These are phyloP conservation scores for Stigmatopora argus DNA, from an alignment of 2,113 vertebrate genomes.

Conservation along the genomic window DNA sequence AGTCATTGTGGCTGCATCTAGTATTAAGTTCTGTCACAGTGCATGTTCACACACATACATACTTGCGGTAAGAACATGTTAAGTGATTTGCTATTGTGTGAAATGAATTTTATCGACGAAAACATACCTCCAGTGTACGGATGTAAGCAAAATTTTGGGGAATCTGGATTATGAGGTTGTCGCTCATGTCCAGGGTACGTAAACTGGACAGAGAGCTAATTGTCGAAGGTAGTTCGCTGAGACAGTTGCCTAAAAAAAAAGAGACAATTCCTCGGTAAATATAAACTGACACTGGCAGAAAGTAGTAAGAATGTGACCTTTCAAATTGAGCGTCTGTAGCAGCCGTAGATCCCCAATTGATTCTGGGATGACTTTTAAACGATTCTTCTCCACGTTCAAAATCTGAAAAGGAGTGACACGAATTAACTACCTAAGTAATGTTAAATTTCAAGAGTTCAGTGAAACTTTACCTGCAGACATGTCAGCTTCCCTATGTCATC, in stretches of 20 bases:
- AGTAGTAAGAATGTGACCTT: conserved; percentile 70
- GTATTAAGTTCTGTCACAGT: conserved; percentile 73
- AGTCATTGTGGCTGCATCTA: conserved; percentile 77
- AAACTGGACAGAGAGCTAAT: conserved; percentile 77
- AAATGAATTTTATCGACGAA: neutral
- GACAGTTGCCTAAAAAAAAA: conserved; percentile 73
- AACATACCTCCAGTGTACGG: conserved; percentile 79
- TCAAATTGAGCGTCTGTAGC: conserved; percentile 86
- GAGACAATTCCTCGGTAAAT: neutral
- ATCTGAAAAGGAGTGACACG: conserved; percentile 67
- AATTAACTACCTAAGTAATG: neutral
- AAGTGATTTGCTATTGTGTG: neutral
- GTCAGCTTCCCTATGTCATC: conserved; percentile 80
- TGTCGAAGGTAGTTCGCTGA: conserved; percentile 72
- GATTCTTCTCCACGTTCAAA: conserved; percentile 86
- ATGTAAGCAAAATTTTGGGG: conserved; percentile 74
- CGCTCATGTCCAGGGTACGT: conserved; percentile 78
- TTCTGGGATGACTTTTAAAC: conserved; percentile 77
- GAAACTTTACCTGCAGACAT: conserved; percentile 56
- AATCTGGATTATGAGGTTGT: conserved; percentile 75
- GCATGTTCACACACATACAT: conserved; percentile 18
- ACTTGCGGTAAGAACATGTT: neutral
- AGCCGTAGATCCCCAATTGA: conserved; percentile 77
- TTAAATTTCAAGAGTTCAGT: neutral
- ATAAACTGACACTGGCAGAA: neutral